phyloP scores from a whole-genome alignment of 2,113 vertebrate species.

The Pituophis catenifer region DNA sequence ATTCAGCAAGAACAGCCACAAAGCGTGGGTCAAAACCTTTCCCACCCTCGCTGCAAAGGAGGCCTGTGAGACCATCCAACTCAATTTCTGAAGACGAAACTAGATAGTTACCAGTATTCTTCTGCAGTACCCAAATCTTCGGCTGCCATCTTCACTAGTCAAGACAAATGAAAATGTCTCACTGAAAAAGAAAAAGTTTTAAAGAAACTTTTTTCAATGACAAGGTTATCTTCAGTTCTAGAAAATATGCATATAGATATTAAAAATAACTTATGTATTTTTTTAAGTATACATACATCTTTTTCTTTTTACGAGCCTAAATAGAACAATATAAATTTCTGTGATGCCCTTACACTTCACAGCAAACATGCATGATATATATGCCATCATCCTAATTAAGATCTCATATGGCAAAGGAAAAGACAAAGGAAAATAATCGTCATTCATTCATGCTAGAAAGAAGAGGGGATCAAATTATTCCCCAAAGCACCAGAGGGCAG shows the following conservation, averaged over 20 bases:
- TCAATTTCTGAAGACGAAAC: neutral
- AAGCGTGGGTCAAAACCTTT: neutral
- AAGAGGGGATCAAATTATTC: no score
- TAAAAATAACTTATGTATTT: neutral
- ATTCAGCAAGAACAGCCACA: neutral
- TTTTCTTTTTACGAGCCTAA: neutral
- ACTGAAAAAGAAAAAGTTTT: slow-evolving; percentile 61
- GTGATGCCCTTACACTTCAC: neutral
- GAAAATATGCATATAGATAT: neutral
- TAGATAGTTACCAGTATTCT: slow-evolving; percentile 83
- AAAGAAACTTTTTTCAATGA: neutral
- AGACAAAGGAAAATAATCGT: neutral
- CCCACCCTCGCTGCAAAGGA: neutral
- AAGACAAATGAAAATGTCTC: slow-evolving; percentile 95
- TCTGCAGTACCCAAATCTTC: slow-evolving; percentile 92
- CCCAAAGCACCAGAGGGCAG: no score
- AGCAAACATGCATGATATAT: neutral
- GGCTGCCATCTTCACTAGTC: slow-evolving; percentile 93
- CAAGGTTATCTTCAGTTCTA: neutral
- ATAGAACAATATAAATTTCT: neutral
- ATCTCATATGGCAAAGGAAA: no score
- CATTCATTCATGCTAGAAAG: neutral
- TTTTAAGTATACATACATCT: neutral
- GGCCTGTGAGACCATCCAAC: neutral
- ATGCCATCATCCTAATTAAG: neutral